Conservation (phyloP, 2,888 invertebrate species). For the Ophioninae sp. region DNA sequence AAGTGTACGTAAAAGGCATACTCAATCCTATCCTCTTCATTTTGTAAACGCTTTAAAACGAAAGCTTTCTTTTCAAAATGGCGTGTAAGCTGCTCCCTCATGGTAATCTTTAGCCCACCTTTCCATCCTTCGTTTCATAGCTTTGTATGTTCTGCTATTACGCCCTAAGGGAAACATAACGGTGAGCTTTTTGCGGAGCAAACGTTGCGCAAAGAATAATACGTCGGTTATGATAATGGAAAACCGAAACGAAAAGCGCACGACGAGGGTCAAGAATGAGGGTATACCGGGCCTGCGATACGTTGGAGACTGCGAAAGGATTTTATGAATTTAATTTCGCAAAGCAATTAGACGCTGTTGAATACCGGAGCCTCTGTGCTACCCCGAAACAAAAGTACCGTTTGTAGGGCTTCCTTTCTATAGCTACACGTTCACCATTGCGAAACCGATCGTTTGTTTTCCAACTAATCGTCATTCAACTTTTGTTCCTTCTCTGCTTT, state of each 20-base stretch:
- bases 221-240: constrained; percentile 39
- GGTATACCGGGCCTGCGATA: constrained; percentile 2
- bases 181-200: constrained; percentile 1
- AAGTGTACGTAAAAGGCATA: neutral
- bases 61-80: neutral
- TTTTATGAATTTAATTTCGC: constrained; percentile 60
- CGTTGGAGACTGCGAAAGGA: constrained; percentile 13
- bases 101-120: neutral
- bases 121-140: neutral
- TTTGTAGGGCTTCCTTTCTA: constrained; percentile 6
- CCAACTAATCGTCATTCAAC: neutral
- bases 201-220: constrained; percentile 34
- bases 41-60: neutral
- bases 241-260: constrained; percentile 31
- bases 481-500: neutral
- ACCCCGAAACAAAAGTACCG: constrained; percentile 44
- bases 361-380: constrained; percentile 38
- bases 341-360: constrained; percentile 55
- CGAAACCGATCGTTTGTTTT: neutral
- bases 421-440: constrained; percentile 13
- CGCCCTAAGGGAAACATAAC: neutral
- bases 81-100: neutral
- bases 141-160: neutral
- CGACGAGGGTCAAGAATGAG: constrained; percentile 29
- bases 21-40: neutral